Base-by-base conservation (phyloP, 2,113 vertebrate species). In the Strix aluco region DNA sequence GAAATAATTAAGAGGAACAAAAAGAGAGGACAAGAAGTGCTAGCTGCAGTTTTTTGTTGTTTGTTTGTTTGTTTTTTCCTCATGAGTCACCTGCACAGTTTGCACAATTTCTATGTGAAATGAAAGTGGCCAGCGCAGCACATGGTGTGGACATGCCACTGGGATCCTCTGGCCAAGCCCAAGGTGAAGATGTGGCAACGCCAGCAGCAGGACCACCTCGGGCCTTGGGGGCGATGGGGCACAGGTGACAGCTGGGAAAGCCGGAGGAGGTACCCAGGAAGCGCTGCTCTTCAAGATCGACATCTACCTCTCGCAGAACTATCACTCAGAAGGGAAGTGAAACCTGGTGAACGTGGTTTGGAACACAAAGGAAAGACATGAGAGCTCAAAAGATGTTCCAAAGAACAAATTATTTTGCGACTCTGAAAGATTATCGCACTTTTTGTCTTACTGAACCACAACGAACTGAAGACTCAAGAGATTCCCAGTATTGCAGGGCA, bases 291-390 rank as follows among this genome's bases (percentile, higher is more conserved):
- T 91, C 61, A 46, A 85, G 40, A 73, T 21, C 21, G 5, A 34
- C 49, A 91, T 89, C 77, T 86, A 72, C 8, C 66, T 94, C 96
- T 86, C 2, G 38, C 30, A 61, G 81, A 77, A 73, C 73, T 87
- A 55, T 91, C 85, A 38, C 87, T 95, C 91, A 75, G 93, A 89
- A 88, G 77, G n/a, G 59, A 88, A 90, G 74, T 88, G 81, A 86
- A 93, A 96, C 94, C 95, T 93, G 51, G 62, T 58, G 74, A 86
- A 67, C 0, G 5, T 71, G 49, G 18, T 91, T 92, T 94, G 44
- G 75, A 52, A 94, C 85, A 96, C 72, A 95, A 94, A 96, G 82
- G 59, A 90, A 92, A 93, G 51, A 81, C 10, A 34, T 69, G 46
- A 96, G 32, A 88, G 49, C 49, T 92, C 66, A 66, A 92, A 81